Conservation (phyloP, 92 coral and sea anemone genomes). For the Palythoa grandiflora region DNA sequence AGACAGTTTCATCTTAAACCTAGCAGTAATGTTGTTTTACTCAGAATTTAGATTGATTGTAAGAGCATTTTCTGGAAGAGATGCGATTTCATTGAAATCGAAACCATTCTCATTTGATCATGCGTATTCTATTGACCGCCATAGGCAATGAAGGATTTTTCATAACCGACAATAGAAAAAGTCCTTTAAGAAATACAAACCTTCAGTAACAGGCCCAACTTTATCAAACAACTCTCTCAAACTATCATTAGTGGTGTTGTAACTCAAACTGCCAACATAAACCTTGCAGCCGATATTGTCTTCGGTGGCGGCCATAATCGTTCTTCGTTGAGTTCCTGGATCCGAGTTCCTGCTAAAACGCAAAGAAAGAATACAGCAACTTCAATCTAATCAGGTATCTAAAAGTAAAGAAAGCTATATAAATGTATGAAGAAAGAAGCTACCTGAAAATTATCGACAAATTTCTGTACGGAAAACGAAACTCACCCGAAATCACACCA, state of each 20-base stretch:
- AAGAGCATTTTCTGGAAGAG: too few species aligned
- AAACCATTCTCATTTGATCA: too few species aligned
- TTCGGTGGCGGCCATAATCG: not conserved
- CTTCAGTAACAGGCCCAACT: slow-evolving; percentile 8
- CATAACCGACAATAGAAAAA: not conserved
- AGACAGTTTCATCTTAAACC: too few species aligned
- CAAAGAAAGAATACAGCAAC: not conserved
- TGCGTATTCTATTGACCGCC: too few species aligned
- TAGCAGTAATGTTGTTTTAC: too few species aligned
- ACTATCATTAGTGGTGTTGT: not conserved
- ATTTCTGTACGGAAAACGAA: not conserved
- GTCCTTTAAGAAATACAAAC: not conserved
- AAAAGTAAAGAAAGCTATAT: not conserved
- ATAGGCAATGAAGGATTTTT: too few species aligned
- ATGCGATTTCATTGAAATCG: too few species aligned
- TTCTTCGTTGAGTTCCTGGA: not conserved
- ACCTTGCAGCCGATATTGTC: slow-evolving; percentile 7
- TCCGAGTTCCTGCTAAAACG: not conserved
- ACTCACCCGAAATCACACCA: not conserved
- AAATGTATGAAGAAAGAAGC: not conserved
- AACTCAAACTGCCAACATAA: slow-evolving; percentile 43
- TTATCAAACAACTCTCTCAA: slow-evolving; percentile 23
- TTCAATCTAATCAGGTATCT: not conserved
- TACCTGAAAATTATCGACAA: not conserved
- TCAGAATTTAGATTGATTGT: too few species aligned